These are phyloP conservation scores for Sciurus carolinensis DNA, from an alignment of 2,797 vertebrate genomes.

Conservation along the genomic window DNA sequence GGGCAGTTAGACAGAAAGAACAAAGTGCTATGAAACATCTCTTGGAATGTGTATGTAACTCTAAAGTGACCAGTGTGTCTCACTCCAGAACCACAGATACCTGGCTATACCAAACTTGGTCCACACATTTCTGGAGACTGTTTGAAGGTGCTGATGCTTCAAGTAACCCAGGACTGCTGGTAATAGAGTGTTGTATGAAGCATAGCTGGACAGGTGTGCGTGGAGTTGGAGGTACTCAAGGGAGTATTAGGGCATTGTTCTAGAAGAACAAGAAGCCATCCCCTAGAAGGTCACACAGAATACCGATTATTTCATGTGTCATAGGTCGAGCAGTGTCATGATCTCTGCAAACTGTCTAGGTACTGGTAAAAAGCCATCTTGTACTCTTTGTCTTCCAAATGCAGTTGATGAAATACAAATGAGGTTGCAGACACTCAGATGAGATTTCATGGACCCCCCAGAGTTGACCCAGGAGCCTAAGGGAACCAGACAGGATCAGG, in stretches of 20 bases:
- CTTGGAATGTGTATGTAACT: not conserved
- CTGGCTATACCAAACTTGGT: not conserved
- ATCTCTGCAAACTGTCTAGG: not conserved
- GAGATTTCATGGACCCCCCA: not conserved
- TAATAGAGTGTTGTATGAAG: not conserved
- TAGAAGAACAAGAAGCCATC: not conserved
- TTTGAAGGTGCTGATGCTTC: not conserved
- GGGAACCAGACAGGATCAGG: not conserved
- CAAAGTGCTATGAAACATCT: not conserved
- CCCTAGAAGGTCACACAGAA: not conserved
- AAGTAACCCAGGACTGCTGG: not conserved
- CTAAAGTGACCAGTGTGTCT: not conserved
- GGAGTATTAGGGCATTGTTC: not conserved
- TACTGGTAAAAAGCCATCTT: not conserved
- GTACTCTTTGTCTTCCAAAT: slow-evolving; percentile 1
- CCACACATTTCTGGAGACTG: not conserved
- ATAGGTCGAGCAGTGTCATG: not conserved
- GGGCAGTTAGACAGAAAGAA: slow-evolving; percentile 38
- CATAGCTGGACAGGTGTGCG: not conserved
- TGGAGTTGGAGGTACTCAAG: not conserved
- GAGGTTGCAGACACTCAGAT: not conserved
- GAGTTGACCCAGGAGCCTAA: not conserved
- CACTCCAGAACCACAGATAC: not conserved
- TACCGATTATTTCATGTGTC: not conserved
- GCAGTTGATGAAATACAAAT: not conserved